Base-by-base conservation (phyloP, 1,140 invertebrate genomes). In the Drosophila kepulauana region DNA sequence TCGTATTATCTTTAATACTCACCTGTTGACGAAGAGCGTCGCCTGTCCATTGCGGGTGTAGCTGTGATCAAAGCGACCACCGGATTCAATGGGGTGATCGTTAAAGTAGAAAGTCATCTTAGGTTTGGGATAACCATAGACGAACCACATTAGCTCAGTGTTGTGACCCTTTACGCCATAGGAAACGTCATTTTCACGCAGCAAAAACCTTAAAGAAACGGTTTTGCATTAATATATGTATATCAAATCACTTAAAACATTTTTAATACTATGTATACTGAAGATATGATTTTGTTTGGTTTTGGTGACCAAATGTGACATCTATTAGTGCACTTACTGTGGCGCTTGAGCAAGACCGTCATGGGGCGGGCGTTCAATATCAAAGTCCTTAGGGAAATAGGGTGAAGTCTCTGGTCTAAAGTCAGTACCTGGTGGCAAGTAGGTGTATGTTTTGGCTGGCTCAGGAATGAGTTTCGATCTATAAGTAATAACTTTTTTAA, bases 101-200 rank as follows among this genome's bases (percentile, higher is more conserved):
- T 98, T 96, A 93, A 97, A 98, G 87, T 95, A 97, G 93, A 97
- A 99, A 0, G 94, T 95, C 94, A 99, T 96, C 91, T 95, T 97
- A 1, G 97, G 97, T 90, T 98, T 97, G 0, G 98, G 98, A 93
- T 98, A 98, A 1, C 97, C 98, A 89, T 98, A 98, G 10, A 98
- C 96, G 90, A 97, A 98, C 96, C 97, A 98, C 93, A 97, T 97
- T 6, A 98, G 92, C 78, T 96, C 97, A 4, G 95, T 96, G 75
- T 97, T 98, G 84, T 98, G 97, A 68, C 96, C 96, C 92, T 97
- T 97, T 1, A 98, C 95, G 3, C 97, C 97, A 88, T 98, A 99
- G 78, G 97, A 97, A 1, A 95, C 94, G 63, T 98, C 97, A 81
- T 97, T 93, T 88, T 98, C 97, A 82, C 97, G 96, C 1, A 97